phyloP scores from a whole-genome alignment of 2,888 invertebrate species.

The Lysandra coridon region DNA sequence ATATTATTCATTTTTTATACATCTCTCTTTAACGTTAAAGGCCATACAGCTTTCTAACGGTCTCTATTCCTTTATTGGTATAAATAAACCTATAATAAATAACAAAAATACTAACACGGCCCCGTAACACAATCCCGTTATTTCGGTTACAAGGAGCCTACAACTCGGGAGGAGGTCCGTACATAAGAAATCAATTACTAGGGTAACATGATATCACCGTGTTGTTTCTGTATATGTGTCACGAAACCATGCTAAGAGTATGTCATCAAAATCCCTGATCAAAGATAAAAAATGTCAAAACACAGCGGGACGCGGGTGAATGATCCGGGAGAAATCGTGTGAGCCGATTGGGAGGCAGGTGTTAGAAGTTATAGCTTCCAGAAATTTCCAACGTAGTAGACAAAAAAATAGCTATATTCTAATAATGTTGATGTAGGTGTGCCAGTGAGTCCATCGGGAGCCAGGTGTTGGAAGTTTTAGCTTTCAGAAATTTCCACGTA shows the following conservation, averaged over 20 bases:
- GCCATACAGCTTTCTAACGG: background rate
- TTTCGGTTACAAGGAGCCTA: background rate
- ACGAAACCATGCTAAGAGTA: background rate
- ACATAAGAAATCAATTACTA: constrained; percentile 17
- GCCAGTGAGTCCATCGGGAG: too few species aligned
- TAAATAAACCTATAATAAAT: background rate
- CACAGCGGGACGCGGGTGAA: constrained; percentile 1
- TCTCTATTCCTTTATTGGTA: background rate
- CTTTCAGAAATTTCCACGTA: too few species aligned
- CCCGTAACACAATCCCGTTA: background rate
- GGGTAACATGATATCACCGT: constrained; percentile 10
- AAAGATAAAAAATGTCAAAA: constrained; percentile 7
- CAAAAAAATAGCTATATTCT: background rate
- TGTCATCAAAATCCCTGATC: constrained; percentile 1
- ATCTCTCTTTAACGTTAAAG: background rate
- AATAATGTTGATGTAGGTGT: too few species aligned
- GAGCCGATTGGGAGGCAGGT: background rate
- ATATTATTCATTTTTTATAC: background rate
- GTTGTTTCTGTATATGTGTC: background rate
- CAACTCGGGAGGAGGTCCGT: constrained; percentile 10
- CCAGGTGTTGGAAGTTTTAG: too few species aligned
- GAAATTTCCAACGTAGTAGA: background rate
- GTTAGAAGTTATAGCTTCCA: background rate
- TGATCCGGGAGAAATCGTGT: background rate
- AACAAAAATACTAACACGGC: background rate